phyloP scores from a whole-genome alignment of 2,888 invertebrate species.

The Alloscopus bannaensis region DNA sequence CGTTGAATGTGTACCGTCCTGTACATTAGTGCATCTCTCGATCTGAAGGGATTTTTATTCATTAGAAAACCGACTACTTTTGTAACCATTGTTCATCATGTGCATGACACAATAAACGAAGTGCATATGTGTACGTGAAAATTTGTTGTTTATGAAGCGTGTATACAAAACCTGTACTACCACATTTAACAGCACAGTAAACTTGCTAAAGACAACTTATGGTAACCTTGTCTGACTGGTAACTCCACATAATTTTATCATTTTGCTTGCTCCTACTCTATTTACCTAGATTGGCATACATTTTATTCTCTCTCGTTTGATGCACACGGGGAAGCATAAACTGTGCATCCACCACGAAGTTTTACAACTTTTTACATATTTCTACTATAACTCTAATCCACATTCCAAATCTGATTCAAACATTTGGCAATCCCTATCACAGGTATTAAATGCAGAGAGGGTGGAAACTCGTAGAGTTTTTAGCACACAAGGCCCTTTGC shows the following conservation, averaged over 20 bases:
- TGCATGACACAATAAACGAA: slow-evolving; percentile 63
- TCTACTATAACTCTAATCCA: slow-evolving; percentile 34
- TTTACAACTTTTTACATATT: slow-evolving; percentile 36
- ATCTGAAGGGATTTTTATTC: no score
- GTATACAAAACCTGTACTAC: slow-evolving; percentile 53
- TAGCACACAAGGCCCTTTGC: no score
- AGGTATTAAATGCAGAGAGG: slow-evolving; percentile 6
- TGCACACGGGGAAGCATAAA: slow-evolving; percentile 32
- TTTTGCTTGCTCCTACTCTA: slow-evolving; percentile 61
- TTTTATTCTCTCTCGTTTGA: background rate
- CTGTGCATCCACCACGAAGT: slow-evolving; percentile 49
- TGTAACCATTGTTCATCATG: slow-evolving; percentile 25
- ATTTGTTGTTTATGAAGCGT: slow-evolving; percentile 11
- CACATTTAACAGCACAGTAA: slow-evolving; percentile 36
- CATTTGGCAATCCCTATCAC: slow-evolving; percentile 23
- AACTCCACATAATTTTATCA: slow-evolving; percentile 62
- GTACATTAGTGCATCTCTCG: no score
- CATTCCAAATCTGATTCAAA: slow-evolving; percentile 40
- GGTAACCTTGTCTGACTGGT: slow-evolving; percentile 65
- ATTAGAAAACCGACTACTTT: slow-evolving; percentile 35
- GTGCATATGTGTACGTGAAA: slow-evolving; percentile 38
- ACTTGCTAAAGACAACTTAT: slow-evolving; percentile 54
- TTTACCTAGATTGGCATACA: slow-evolving; percentile 59
- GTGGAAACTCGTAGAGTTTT: no score
- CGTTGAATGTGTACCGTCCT: no score